phyloP scores from a whole-genome alignment of 92 coral and sea anemone genomes.

The Zoanthus gigantus region DNA sequence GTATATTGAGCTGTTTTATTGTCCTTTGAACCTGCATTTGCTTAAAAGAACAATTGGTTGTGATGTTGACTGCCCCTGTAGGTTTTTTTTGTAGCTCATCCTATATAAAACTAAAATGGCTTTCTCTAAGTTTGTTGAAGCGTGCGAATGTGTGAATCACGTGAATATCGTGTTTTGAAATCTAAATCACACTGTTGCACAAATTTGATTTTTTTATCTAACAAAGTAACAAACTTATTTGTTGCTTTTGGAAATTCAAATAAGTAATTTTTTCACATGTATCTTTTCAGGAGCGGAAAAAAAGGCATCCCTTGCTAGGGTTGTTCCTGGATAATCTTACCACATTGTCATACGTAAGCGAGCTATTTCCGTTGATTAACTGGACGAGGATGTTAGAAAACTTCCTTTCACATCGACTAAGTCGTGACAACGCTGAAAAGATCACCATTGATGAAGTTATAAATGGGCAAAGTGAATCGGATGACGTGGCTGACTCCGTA shows the following conservation, averaged over 20 bases:
- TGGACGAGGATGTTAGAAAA: constrained; percentile 66
- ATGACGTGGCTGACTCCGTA: constrained; percentile 34
- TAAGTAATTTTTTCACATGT: not conserved
- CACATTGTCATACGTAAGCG: constrained; percentile 46
- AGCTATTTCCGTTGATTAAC: constrained; percentile 65
- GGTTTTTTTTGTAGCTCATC: too few relatives aligned
- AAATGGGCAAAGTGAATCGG: constrained; percentile 38
- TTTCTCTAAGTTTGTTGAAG: too few relatives aligned
- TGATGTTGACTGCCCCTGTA: too few relatives aligned
- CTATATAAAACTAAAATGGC: too few relatives aligned
- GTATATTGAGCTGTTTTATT: too few relatives aligned
- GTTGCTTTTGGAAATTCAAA: not conserved
- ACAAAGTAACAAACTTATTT: not conserved
- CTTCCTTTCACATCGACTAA: constrained; percentile 64
- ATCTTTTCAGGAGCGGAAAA: constrained; percentile 15
- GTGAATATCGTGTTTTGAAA: not conserved
- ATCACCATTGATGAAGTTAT: constrained; percentile 67
- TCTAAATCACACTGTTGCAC: too few relatives aligned
- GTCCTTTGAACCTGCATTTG: too few relatives aligned
- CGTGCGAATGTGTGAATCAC: too few relatives aligned
- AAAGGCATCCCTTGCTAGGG: constrained; percentile 54
- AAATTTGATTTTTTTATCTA: too few relatives aligned
- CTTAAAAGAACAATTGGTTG: too few relatives aligned
- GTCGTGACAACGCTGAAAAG: constrained; percentile 69
- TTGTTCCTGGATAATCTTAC: constrained; percentile 63